Base-by-base conservation (phyloP, 1,140 invertebrate genomes). In the Halyomorpha halys region DNA sequence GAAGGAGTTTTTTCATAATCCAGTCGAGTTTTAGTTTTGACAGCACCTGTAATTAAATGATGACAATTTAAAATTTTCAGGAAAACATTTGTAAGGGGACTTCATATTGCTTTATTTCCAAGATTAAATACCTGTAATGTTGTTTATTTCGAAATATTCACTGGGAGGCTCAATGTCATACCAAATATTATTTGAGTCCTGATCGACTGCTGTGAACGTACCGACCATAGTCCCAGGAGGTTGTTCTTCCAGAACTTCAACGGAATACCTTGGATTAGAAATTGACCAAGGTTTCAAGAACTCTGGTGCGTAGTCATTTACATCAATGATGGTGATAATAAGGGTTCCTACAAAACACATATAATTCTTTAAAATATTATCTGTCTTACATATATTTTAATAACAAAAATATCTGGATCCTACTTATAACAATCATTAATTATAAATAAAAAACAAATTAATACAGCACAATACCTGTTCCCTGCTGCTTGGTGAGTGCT, bases 291-390 rank as follows among this genome's bases (percentile, higher is more conserved):
- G 86, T 59, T 81, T 77, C 62, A 78, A 72, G 69, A 90, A 90
- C 66, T 76, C 74, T 13, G 85, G 85, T 3, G 82, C 75, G 65
- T 80, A 78, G 67, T 83, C 82, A 72, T 87, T 87, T 18, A 83
- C 85, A 72, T 94, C 91, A 39, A 92, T 85, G 51, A 96, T 88
- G 2, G 85, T 91, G 25, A 96, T 85, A 63, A 93, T 86, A 6
- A 95, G 75, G 61, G 85, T 82, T 27, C 90, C 89, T 84, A 73
- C 30, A 69, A 67, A 69, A 62, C 30, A 16, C 16, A 44, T 53
- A 30, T n/a, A n/a, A n/a, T n/a, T n/a, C n/a, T n/a, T n/a, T n/a
- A n/a, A n/a, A n/a, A n/a, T n/a, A n/a, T n/a, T n/a, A n/a, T n/a
- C n/a, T n/a, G n/a, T n/a, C n/a, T n/a, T n/a, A n/a, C n/a, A n/a